Evolutionary conservation across 2,888 invertebrate genomes (phyloP), one percentile per base, ranked within the genome.

Genomic region (Cheilosia grossa): DNA sequence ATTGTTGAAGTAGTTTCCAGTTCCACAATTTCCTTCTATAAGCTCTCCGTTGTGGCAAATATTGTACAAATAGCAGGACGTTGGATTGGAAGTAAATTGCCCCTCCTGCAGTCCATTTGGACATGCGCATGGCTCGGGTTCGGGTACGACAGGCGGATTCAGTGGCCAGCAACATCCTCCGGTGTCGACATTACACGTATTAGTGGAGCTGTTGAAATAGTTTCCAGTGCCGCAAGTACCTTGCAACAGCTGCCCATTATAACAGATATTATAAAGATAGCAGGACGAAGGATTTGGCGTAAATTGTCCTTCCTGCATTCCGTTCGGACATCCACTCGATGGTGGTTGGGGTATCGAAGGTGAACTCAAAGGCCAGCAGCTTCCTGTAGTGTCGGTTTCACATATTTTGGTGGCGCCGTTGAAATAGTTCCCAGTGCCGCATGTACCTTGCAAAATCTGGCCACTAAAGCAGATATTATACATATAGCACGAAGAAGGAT

Each of bases 381-480:
- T 30, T 13, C 79, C 82, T 24, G 66, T 27, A 1, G 42, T 64
- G 30, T 87, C 83, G 0, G 58, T 69, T 17, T 83, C 82, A 13
- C 87, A 88, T 0, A 54, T 19, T 9, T 63, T 77, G 0, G 73
- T 82, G 10, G 37, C 49, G 27, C 74, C 74, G 64, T 88, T 88
- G 75, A 89, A 89, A 5, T 87, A 79, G 37, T 83, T 86, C n/a
- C 86, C 88, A 3, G 27, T 27, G 21, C 87, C 88, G 69, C 89
- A 90, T 58, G 87, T 87, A 2, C 79, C 64, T 24, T 79, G 51
- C 4, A 82, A 44, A 54, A 88, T 54, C 1, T 63, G 21, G 9
- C 88, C 88, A 5, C 66, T 49, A 0, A 7, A 4, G 61, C 89
- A 89, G 27, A 61, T 10, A 56, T 56, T 17, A 40, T 63, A 69